Evolutionary conservation across 2,797 vertebrate genomes (phyloP).

Genomic region (Crax fasciolata): DNA sequence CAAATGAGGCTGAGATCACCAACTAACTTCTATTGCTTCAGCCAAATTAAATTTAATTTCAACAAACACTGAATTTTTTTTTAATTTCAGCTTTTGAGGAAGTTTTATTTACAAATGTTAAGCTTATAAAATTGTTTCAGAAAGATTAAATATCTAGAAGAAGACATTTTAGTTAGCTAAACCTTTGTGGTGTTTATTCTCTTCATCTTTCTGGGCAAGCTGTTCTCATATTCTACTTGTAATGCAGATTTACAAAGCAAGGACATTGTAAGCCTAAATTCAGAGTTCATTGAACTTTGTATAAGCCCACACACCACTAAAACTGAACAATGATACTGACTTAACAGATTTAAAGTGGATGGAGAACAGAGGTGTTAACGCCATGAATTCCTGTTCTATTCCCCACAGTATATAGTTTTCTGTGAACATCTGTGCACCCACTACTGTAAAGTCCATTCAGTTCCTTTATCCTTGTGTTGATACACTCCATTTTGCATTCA

Average conservation of each 20-base stretch:
- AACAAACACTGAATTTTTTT: not conserved
- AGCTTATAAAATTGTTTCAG: not conserved
- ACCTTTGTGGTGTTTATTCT: not conserved
- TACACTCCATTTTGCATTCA: not conserved
- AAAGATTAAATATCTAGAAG: not conserved
- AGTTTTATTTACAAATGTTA: not conserved
- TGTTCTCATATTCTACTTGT: not conserved
- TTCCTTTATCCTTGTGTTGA: not conserved
- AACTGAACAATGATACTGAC: not conserved
- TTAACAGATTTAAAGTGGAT: not conserved
- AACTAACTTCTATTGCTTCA: not conserved
- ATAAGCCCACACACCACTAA: not conserved
- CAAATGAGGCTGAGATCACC: not conserved
- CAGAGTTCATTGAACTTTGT: not conserved
- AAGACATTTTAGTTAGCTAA: not conserved
- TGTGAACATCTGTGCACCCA: not conserved
- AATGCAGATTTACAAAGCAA: not conserved
- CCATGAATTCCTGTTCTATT: not conserved
- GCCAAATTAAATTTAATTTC: not conserved
- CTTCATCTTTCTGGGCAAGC: not conserved
- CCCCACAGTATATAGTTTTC: not conserved
- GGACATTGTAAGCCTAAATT: not conserved
- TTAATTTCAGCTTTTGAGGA: not conserved
- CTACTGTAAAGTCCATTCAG: not conserved
- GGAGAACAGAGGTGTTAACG: not conserved